Conservation (phyloP, 2,797 vertebrate species). For the Sebastes goodei region DNA sequence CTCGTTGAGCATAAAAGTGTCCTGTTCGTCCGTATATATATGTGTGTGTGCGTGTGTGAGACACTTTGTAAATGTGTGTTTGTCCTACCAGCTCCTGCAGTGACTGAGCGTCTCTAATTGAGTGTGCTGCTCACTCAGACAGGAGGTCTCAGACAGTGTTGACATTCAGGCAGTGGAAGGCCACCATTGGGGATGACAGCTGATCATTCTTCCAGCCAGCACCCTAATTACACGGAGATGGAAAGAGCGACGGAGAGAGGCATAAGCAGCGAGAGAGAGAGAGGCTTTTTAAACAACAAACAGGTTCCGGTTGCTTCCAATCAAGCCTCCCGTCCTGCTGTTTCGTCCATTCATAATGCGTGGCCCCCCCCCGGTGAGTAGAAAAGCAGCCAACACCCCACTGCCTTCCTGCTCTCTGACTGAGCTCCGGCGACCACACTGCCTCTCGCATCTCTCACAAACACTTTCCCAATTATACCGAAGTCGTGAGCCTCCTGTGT, state of each 20-base stretch:
- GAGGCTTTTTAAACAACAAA: slow-evolving; percentile 61
- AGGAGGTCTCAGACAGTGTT: slow-evolving; percentile 75
- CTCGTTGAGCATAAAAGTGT: neutral
- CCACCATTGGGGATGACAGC: slow-evolving; percentile 75
- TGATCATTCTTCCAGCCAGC: slow-evolving; percentile 75
- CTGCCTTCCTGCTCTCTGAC: slow-evolving; percentile 53
- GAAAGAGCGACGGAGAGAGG: slow-evolving; percentile 24
- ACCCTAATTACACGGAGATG: slow-evolving; percentile 68
- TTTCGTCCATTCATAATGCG: slow-evolving; percentile 58
- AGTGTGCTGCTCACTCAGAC: slow-evolving; percentile 73
- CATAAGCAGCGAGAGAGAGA: slow-evolving; percentile 15
- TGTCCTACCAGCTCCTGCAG: slow-evolving; percentile 57
- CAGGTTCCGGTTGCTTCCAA: slow-evolving; percentile 70
- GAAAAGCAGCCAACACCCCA: slow-evolving; percentile 51
- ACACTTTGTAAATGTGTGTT: slow-evolving; percentile 53
- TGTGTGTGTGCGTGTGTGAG: neutral
- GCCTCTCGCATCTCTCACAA: slow-evolving; percentile 23
- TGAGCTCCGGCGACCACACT: slow-evolving; percentile 30
- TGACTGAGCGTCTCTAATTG: slow-evolving; percentile 75
- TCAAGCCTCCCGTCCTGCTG: slow-evolving; percentile 61
- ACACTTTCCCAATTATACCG: slow-evolving; percentile 61
- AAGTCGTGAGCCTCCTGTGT: slow-evolving; percentile 27
- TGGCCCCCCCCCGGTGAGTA: neutral
- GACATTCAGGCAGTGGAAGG: slow-evolving; percentile 76
- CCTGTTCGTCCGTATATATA: neutral